Conservation (phyloP, 2,113 vertebrate genomes). For the Pelecanoides urinatrix region DNA sequence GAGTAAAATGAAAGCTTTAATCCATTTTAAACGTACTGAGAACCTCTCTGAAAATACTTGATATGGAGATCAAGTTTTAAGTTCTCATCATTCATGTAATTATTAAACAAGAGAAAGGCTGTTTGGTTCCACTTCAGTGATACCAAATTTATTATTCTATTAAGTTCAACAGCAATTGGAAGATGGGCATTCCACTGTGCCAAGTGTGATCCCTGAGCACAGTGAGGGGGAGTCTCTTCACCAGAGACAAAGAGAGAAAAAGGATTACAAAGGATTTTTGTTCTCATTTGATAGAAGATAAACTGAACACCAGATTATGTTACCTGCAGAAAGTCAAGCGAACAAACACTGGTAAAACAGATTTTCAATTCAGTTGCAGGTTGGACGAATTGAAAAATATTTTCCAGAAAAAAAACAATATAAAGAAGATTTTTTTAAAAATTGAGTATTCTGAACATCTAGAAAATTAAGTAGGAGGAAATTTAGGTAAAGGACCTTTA, state of each 20-base stretch:
- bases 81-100: background rate
- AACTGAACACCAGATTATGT: background rate
- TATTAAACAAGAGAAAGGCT: background rate
- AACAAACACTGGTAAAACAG: background rate
- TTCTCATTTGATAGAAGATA: background rate
- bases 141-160: background rate
- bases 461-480: background rate
- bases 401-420: background rate
- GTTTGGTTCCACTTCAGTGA: background rate
- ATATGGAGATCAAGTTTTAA: background rate
- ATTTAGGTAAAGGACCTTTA: background rate
- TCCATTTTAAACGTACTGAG: background rate
- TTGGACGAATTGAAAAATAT: background rate
- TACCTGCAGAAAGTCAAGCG: background rate
- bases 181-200: background rate
- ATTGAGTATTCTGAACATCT: background rate
- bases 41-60: background rate
- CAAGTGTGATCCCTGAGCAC: background rate
- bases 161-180: background rate
- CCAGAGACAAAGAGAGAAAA: background rate
- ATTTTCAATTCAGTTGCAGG: background rate
- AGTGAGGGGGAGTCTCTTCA: background rate
- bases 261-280: background rate
- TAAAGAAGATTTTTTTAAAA: too few relatives aligned
- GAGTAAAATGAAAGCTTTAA: background rate